phyloP scores from a whole-genome alignment of 2,888 invertebrate species.

The Latheticus oryzae region DNA sequence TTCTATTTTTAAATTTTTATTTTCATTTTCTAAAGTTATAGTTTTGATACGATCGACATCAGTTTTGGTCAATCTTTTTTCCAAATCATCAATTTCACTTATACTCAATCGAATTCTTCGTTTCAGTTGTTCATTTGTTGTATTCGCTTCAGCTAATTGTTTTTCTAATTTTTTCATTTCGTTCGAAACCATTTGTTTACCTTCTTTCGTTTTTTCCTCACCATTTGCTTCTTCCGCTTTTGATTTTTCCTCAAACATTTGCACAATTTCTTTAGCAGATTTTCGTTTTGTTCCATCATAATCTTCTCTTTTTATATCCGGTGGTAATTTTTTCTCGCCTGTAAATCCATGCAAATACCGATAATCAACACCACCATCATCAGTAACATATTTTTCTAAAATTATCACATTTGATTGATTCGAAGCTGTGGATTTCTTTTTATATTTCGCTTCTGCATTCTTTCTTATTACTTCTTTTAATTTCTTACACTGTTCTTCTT shows the following conservation, averaged over 20 bases:
- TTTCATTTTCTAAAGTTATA: background rate
- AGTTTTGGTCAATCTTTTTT: background rate
- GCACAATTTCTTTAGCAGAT: background rate
- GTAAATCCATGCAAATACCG: background rate
- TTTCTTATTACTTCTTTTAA: constrained; percentile 9
- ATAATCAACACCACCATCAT: constrained; percentile 7
- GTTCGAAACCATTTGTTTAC: background rate
- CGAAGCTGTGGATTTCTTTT: background rate
- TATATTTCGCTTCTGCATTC: background rate
- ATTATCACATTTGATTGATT: constrained; percentile 2
- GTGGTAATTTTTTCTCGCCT: background rate
- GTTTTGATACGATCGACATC: too few species aligned
- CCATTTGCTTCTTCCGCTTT: constrained; percentile 1
- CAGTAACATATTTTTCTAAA: constrained; percentile 4
- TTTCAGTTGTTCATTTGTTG: background rate
- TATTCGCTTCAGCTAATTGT: background rate
- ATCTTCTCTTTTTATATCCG: too few species aligned
- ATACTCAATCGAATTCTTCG: background rate
- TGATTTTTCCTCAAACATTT: background rate
- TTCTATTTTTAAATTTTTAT: background rate
- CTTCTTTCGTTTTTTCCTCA: background rate
- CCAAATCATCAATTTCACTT: background rate
- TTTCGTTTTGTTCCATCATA: background rate
- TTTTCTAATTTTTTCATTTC: constrained; percentile 1
- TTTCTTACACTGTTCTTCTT: background rate